Conservation (phyloP, 2,797 vertebrate species). For the Ctenochaetus hawaiiensis region DNA sequence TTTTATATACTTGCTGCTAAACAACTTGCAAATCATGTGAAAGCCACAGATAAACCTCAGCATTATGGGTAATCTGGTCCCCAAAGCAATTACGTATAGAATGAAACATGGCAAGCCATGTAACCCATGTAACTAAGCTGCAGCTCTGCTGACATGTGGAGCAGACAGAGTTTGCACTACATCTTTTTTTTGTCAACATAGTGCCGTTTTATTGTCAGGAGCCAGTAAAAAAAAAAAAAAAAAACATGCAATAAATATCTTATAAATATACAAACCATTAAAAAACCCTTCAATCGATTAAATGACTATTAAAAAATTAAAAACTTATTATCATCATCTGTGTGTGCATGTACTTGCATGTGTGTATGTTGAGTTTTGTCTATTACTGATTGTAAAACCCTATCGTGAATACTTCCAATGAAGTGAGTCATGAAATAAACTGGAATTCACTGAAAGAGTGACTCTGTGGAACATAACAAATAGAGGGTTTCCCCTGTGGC, state of each 20-base stretch:
- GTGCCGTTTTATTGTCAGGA: too few relatives aligned
- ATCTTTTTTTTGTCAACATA: too few relatives aligned
- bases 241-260: too few relatives aligned
- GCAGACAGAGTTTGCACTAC: not conserved
- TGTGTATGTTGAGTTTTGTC: not conserved
- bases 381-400: not conserved
- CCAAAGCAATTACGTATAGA: slow-evolving; percentile 54
- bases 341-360: too few relatives aligned
- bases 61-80: slow-evolving; percentile 63
- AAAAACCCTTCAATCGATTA: too few relatives aligned
- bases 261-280: too few relatives aligned
- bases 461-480: not conserved
- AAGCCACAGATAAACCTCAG: slow-evolving; percentile 48
- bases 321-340: too few relatives aligned
- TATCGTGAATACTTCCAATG: not conserved
- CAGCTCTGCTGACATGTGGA: slow-evolving; percentile 1
- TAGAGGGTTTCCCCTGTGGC: slow-evolving; percentile 20
- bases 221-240: too few relatives aligned
- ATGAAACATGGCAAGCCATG: slow-evolving; percentile 42
- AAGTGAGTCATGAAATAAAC: slow-evolving; percentile 16
- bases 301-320: too few relatives aligned
- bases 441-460: not conserved
- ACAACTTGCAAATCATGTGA: slow-evolving; percentile 32
- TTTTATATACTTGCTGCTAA: slow-evolving; percentile 34
- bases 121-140: slow-evolving; percentile 23